A percentile compares a stretch with the other conserved stretches of the same genome.
Evolutionary conservation across 2,113 vertebrate genomes (phyloP).

Genomic region (Peromyscus leucopus): DNA sequence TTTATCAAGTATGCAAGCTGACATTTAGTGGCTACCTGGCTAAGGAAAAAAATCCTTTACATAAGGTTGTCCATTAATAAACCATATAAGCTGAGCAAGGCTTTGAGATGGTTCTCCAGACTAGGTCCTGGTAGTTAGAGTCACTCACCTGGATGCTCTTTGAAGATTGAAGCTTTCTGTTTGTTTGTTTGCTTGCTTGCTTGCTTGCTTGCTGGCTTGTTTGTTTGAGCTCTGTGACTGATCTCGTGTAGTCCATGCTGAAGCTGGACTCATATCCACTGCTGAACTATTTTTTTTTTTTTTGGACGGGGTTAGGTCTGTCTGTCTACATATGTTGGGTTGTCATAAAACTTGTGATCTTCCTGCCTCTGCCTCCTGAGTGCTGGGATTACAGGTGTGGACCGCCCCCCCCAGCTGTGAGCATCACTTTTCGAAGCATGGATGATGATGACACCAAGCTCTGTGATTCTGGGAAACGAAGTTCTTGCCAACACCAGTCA

Average conservation of each 20-base stretch:
- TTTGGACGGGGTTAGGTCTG: neutral
- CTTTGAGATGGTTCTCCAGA: conserved; percentile 3
- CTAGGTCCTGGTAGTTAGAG: neutral
- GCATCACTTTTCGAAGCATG: neutral
- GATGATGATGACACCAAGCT: neutral
- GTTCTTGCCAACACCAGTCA: conserved; percentile 19
- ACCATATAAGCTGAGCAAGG: neutral
- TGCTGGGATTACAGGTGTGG: neutral
- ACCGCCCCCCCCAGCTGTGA: neutral
- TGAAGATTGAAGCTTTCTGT: neutral
- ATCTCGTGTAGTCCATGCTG: neutral
- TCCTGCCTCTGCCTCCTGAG: neutral
- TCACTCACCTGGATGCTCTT: neutral
- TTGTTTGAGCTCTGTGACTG: neutral
- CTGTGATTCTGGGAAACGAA: conserved; percentile 13
- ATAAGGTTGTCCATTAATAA: neutral
- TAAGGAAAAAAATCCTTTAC: neutral
- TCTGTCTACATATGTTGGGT: neutral
- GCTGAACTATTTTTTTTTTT: neutral
- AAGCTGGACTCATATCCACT: neutral
- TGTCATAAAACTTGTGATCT: neutral
- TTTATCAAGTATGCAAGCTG: neutral
- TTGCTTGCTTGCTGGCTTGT: neutral
- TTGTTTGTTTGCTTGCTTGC: neutral
- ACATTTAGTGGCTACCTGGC: neutral